Evolutionary conservation across 2,888 invertebrate genomes (phyloP), one percentile per base, ranked within the genome.

Genomic region (Phania funesta): DNA sequence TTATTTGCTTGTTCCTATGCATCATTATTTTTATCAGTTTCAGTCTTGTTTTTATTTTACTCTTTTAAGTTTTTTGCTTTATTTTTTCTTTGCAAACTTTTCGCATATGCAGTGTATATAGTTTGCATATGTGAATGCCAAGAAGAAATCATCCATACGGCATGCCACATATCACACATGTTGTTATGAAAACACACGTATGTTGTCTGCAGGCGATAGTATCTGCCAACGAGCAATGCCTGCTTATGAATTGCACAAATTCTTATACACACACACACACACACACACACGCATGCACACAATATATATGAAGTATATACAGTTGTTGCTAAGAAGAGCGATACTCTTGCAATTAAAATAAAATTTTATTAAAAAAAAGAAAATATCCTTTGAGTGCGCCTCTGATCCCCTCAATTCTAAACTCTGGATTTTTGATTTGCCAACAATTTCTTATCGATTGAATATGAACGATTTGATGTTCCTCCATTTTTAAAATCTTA

Each of bases 81-180:
- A 44, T 67, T 75, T 68, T 77, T 68, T 76, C 44, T 46, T n/a
- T 64, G 52, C 62, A 67, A 70, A 82, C 82, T 82, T 82, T 82
- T 82, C 78, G 78, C 82, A 82, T 82, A 82, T 78, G 88, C 87
- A 89, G 89, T 89, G 90, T 90, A 90, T 91, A 90, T 89, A 89
- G 86, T 88, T 87, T 89, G 87, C 90, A 89, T 89, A 89, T 89
- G 89, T 87, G 85, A 87, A 87, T 89, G 86, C 86, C 87, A 84
- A 87, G 87, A 84, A 87, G 87, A 85, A 84, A 84, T 87, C 87
- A 86, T 90, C 90, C 90, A 91, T 90, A 90, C 90, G 90, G 91
- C 90, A 88, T 88, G 89, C 88, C 91, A 90, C 90, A 90, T 87
- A 90, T 90, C 91, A 78, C 74, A 65, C 74, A 74, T 82, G 78